Evolutionary conservation across 1,140 invertebrate species (phyloP), one percentile per base, ranked within the genome.

Genomic region (Eueides isabella): DNA sequence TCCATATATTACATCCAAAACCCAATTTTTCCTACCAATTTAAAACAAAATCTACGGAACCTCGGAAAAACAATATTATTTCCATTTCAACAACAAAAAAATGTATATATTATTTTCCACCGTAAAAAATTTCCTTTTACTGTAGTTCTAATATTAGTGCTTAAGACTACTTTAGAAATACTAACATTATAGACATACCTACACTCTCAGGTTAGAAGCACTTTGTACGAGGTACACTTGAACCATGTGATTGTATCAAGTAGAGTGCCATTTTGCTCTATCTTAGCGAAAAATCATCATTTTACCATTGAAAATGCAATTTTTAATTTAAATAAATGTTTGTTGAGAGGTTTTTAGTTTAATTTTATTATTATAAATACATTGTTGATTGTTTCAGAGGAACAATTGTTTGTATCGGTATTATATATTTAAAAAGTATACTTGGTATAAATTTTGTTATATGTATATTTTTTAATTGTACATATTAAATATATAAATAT

Each of bases 141-240:
- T 26, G 48, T 55, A 55, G 19, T 55, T 55, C 11, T 7, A 23
- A 55, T 55, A 55, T 55, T 55, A 55, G 48, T 55, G 48, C 48
- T 55, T 55, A 55, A 55, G 48, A 55, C 19, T 55, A 23, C 48
- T 55, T 55, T 26, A 55, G 23, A 55, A 55, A 55, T 55, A 26
- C 48, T 55, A 55, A 55, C 48, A 55, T 23, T 26, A 26, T 55
- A 19, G 23, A 55, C 23, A 55, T 55, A 55, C 19, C 5, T 23
- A 23, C n/a, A n/a, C n/a, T 6, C 41, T n/a, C 7, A n/a, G 7
- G 48, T 55, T 55, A 7, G 41, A 44, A 44, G 41, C 41, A 44
- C 41, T 44, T 19, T 2, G n/a, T 44, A 44, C 19, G 48, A 11
- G 26, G 48, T 55, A 3, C 23, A 23, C 48, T 55, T 55, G 48